These are phyloP conservation scores for Cairina moschata DNA, from an alignment of 2,113 vertebrate genomes.

Conservation along the genomic window DNA sequence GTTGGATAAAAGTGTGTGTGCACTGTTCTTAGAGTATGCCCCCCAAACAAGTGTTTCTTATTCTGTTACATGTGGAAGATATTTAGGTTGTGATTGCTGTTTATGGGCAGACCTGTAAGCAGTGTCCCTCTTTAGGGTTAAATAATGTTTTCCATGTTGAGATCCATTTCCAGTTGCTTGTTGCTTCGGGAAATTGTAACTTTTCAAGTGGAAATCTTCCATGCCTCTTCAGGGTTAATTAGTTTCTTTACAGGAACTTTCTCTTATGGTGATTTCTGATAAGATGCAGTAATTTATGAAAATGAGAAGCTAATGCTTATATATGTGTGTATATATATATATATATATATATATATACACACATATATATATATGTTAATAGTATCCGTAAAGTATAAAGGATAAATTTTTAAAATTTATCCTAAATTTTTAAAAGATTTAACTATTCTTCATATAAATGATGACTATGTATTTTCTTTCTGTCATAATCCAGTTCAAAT, in stretches of 20 bases:
- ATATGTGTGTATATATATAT: too few relatives aligned
- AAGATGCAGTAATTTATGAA: neutral
- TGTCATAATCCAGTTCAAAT: neutral
- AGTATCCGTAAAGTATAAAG: neutral
- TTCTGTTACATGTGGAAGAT: neutral
- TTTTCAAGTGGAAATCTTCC: neutral
- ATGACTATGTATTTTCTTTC: neutral
- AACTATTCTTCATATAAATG: fast-evolving
- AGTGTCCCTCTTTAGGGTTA: neutral
- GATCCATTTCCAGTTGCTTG: neutral
- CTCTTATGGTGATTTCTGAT: neutral
- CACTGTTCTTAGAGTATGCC: too few relatives aligned
- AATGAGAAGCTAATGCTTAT: neutral
- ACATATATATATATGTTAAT: neutral
- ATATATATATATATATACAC: too few relatives aligned
- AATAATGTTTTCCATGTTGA: neutral
- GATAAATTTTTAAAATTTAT: neutral
- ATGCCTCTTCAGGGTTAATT: neutral
- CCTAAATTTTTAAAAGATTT: neutral
- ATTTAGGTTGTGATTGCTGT: neutral
- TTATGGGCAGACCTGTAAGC: neutral
- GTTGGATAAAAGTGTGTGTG: fast-evolving
- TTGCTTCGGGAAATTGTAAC: neutral
- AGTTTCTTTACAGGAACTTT: neutral
- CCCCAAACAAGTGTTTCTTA: neutral